Percentiles rank a stretch among this genome's conserved stretches.
Evolutionary conservation across 2,797 vertebrate species (phyloP).

Genomic region (Hydrolagus colliei): DNA sequence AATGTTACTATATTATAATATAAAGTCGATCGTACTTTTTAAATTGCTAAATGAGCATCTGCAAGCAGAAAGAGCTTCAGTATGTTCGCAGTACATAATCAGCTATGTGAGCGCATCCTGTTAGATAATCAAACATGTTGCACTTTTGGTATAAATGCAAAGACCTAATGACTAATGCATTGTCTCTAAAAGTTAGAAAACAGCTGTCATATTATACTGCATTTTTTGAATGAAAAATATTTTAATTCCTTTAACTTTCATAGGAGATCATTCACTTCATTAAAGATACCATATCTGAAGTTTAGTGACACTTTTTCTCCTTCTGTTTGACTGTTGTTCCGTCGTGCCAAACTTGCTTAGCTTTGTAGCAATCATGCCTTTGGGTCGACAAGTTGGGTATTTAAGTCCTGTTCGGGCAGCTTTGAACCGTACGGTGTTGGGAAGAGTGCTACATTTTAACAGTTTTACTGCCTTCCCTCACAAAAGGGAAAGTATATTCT

Average conservation of each 20-base stretch:
- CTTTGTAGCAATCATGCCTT: too few species aligned
- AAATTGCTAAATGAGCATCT: slow-evolving; percentile 24
- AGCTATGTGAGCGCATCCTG: background rate
- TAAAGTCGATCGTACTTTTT: background rate
- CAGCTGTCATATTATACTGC: background rate
- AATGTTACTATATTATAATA: background rate
- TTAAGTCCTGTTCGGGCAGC: too few species aligned
- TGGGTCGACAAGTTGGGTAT: too few species aligned
- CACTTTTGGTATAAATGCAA: slow-evolving; percentile 16
- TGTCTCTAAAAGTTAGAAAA: background rate
- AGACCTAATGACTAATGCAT: background rate
- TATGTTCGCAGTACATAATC: slow-evolving; percentile 27
- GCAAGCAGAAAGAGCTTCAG: background rate
- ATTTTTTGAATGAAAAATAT: background rate
- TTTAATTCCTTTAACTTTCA: background rate
- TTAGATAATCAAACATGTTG: slow-evolving; percentile 8
- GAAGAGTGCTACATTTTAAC: too few species aligned
- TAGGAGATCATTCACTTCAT: background rate
- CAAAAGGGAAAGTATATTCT: too few species aligned
- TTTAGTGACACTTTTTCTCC: background rate
- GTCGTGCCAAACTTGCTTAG: too few species aligned
- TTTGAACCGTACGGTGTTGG: too few species aligned
- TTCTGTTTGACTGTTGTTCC: too few species aligned
- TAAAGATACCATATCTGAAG: background rate
- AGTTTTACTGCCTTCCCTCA: too few species aligned